Percentiles rank a stretch among this genome's conserved stretches.
Evolutionary conservation across 2,888 invertebrate genomes (phyloP).

Genomic region (Marasmarcha lunaedactyla): DNA sequence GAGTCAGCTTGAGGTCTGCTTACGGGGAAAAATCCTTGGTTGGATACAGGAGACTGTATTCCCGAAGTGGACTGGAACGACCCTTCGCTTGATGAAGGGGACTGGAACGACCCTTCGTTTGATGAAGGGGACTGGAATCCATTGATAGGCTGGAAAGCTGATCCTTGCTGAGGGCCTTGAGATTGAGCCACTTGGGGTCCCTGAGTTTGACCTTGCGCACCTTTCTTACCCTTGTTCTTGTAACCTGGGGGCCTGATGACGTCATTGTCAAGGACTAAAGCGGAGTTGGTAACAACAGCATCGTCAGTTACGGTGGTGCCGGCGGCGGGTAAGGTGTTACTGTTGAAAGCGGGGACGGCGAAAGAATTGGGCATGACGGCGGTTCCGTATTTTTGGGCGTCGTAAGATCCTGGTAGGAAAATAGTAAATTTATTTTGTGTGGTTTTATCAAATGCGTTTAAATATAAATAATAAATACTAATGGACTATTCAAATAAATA

Average conservation of each 20-base stretch:
- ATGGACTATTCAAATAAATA: too few relatives aligned
- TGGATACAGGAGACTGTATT: too few relatives aligned
- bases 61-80: too few relatives aligned
- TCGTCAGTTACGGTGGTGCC: constrained; percentile 21
- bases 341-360: not conserved
- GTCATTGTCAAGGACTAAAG: constrained; percentile 16
- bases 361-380: constrained; percentile 12
- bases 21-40: not conserved
- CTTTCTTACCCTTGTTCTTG: constrained; percentile 6
- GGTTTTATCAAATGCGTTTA: not conserved
- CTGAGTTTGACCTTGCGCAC: not conserved
- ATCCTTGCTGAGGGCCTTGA: not conserved
- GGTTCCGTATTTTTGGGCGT: constrained; percentile 35
- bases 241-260: constrained; percentile 4
- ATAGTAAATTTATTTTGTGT: not conserved
- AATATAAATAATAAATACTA: constrained; percentile 2
- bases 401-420: constrained; percentile 51
- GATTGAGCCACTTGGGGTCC: not conserved
- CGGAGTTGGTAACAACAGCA: constrained; percentile 35
- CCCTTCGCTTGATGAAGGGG: too few relatives aligned
- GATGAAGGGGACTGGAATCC: too few relatives aligned
- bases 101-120: too few relatives aligned
- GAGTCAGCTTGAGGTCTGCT: constrained; percentile 2
- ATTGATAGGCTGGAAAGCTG: not conserved
- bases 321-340: constrained; percentile 3